phyloP scores from a whole-genome alignment of 2,888 invertebrate species.

The Fragum fragum region DNA sequence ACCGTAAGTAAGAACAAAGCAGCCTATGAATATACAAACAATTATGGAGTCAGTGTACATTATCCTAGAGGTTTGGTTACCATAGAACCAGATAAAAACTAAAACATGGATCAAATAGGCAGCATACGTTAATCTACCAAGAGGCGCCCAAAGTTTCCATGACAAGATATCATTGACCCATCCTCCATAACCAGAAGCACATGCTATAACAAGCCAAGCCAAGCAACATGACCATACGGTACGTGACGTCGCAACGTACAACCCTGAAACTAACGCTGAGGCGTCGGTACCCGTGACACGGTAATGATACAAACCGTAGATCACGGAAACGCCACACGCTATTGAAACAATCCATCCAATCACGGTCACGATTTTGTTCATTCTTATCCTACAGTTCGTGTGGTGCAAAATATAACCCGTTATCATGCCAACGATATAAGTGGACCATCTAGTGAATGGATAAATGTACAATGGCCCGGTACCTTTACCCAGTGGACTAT shows the following conservation, averaged over 20 bases:
- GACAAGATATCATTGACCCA: conserved; percentile 93
- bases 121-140: conserved; percentile 96
- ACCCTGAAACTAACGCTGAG: conserved; percentile 66
- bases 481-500: conserved; percentile 38
- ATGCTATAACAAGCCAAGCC: conserved; percentile 88
- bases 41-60: conserved; percentile 49
- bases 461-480: conserved; percentile 79
- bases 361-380: conserved; percentile 59
- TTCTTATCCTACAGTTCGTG: conserved; percentile 60
- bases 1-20: conserved; percentile 55
- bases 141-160: conserved; percentile 93
- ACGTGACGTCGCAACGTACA: conserved; percentile 86
- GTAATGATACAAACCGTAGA: conserved; percentile 81
- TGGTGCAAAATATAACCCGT: conserved; percentile 84
- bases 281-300: conserved; percentile 71
- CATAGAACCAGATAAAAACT: conserved; percentile 60
- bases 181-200: conserved; percentile 89
- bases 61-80: conserved; percentile 39
- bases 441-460: conserved; percentile 86
- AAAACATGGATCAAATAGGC: conserved; percentile 91
- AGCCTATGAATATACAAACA: conserved; percentile 49
- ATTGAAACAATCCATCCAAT: conserved; percentile 79
- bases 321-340: conserved; percentile 67
- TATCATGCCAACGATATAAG: conserved; percentile 86
- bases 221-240: conserved; percentile 87